Evolutionary conservation across 2,888 invertebrate species (phyloP), one percentile per base, ranked within the genome.

Genomic region (Eustalomyia histrio): DNA sequence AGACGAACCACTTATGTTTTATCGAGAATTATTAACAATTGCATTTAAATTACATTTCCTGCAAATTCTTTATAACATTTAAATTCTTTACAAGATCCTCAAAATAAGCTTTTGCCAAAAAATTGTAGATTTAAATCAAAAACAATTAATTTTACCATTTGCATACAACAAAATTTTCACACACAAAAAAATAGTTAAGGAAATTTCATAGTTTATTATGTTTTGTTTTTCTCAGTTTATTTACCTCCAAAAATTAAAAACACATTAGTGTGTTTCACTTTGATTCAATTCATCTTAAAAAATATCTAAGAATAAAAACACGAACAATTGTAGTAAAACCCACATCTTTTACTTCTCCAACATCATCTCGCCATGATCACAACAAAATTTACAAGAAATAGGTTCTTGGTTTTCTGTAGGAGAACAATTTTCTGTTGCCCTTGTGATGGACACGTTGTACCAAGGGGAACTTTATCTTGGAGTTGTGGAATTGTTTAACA

Each of bases 401-500:
- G 80, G 90, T 91, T 85, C 90, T 89, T 76, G 90, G 90, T 83
- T 91, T 91, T 85, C 90, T 89, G 88, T 86, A 91, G 29, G 97
- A 96, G 93, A 97, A 97, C 84, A 93, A 92, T 89, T 96, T 95
- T 92, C 96, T 94, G 86, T 93, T 93, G 91, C 95, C 96, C 92
- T 94, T 94, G 91, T 96, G 95, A 89, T 95, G 94, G 85, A 96
- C 96, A 86, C 97, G 94, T 91, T 96, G 96, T 78, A 98, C 97
- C 92, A 99, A 93, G 85, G 99, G 99, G 95, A 99, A 99, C 91
- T 94, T 94, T 91, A 99, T 98, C 90, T 94, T 95, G 83, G 97
- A 95, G 92, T 99, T 97, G 92, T 99, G 99, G 95, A 99, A 99
- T 92, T 99, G 99, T 92, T 98, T 99, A 82, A 99, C 95, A 89